These are phyloP conservation scores for Drosophila yooni DNA, from an alignment of 2,888 invertebrate species.

Conservation along the genomic window DNA sequence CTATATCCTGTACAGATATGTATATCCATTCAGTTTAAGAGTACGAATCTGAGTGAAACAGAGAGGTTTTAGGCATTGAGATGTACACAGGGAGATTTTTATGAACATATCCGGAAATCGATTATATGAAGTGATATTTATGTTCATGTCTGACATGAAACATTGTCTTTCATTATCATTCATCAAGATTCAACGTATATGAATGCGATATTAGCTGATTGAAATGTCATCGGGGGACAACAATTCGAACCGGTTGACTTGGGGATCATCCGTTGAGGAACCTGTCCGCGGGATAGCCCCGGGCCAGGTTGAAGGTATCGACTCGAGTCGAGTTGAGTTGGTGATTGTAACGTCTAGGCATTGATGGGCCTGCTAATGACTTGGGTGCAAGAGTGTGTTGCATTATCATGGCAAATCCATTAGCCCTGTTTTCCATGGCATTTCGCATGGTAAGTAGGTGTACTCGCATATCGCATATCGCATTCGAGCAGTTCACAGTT, in stretches of 20 bases:
- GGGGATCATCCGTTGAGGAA: constrained; percentile 1
- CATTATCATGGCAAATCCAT: constrained; percentile 52
- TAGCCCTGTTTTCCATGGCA: constrained; percentile 36
- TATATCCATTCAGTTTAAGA: background rate
- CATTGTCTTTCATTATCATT: constrained; percentile 27
- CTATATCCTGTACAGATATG: background rate
- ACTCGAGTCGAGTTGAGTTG: constrained; percentile 26
- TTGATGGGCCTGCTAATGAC: constrained; percentile 44
- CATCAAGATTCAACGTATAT: constrained; percentile 15
- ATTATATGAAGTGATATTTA: constrained; percentile 5
- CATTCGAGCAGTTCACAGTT: constrained; percentile 11
- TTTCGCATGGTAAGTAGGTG: constrained; percentile 2
- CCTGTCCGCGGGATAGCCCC: constrained; percentile 8
- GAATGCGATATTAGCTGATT: constrained; percentile 31
- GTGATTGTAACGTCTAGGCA: constrained; percentile 44
- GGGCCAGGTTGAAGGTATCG: constrained; percentile 1
- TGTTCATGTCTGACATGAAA: constrained; percentile 5
- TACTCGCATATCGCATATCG: constrained; percentile 7
- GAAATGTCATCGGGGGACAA: constrained; percentile 45
- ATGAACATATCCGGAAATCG: background rate
- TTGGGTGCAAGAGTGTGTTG: constrained; percentile 33
- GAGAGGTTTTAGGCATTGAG: background rate
- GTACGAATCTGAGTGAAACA: background rate
- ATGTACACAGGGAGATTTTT: background rate
- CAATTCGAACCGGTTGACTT: constrained; percentile 33